These are phyloP conservation scores for Sylvia atricapilla DNA, from an alignment of 2,113 vertebrate species.

Conservation along the genomic window DNA sequence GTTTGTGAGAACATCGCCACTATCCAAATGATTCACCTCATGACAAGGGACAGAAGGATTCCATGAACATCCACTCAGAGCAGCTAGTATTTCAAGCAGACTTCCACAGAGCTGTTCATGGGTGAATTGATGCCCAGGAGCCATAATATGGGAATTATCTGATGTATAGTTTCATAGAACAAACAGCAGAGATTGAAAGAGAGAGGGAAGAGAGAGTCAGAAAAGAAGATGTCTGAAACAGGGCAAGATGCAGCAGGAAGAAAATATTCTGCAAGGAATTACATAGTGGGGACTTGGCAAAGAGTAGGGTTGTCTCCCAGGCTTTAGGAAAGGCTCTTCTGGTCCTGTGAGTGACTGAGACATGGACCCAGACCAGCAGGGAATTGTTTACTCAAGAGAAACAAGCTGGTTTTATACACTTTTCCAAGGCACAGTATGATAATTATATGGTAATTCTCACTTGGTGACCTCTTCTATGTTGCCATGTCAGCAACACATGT, in stretches of 20 bases:
- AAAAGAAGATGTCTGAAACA: not conserved
- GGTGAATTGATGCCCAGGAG: not conserved
- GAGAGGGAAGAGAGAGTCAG: not conserved
- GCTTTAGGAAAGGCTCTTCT: not conserved
- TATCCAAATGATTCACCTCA: not conserved
- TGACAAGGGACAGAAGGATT: not conserved
- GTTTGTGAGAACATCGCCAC: not conserved
- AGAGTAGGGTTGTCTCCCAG: not conserved
- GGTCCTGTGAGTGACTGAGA: not conserved
- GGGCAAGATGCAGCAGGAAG: not conserved
- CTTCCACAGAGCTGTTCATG: not conserved
- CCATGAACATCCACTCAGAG: not conserved
- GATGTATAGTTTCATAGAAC: not conserved
- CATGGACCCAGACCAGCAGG: not conserved
- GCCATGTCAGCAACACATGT: accelerated
- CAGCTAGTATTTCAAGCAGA: not conserved
- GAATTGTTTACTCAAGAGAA: not conserved
- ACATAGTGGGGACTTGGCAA: not conserved
- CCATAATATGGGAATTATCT: not conserved
- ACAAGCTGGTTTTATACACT: not conserved
- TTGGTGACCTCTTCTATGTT: not conserved
- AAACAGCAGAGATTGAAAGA: not conserved
- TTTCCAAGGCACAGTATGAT: not conserved
- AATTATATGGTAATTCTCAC: not conserved
- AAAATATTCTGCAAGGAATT: not conserved